Conservation (phyloP, 2,888 invertebrate species). For the Xestia ashworthii region DNA sequence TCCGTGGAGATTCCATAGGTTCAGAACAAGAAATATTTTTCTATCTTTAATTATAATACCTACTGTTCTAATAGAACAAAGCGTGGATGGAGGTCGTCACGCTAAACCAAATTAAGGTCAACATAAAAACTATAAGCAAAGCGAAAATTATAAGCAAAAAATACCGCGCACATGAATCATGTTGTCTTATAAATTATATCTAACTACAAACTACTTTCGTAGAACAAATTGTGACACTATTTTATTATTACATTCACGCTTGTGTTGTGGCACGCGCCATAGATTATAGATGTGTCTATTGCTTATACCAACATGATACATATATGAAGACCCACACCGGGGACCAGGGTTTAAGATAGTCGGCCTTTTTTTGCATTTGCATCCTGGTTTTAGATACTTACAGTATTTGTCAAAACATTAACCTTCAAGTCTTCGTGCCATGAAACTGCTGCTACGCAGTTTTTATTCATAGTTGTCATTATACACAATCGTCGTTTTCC, state of each 20-base stretch:
- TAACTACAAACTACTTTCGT: conserved; percentile 31
- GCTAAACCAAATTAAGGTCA: conserved; percentile 49
- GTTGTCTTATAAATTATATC: conserved; percentile 42
- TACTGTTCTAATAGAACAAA: conserved; percentile 33
- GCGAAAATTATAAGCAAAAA: conserved; percentile 51
- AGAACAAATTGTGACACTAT: conserved; percentile 37
- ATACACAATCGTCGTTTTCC: background rate
- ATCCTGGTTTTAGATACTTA: too few relatives aligned
- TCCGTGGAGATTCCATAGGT: background rate
- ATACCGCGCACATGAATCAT: conserved; percentile 33
- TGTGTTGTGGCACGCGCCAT: conserved; percentile 1
- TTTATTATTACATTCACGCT: conserved; percentile 15
- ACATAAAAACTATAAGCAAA: conserved; percentile 44
- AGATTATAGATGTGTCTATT: background rate
- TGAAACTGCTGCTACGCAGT: background rate
- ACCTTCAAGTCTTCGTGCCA: too few relatives aligned
- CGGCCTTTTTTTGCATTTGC: too few relatives aligned
- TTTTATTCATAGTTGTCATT: background rate
- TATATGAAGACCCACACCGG: too few relatives aligned
- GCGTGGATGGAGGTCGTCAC: conserved; percentile 45
- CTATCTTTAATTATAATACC: background rate
- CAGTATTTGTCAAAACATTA: background rate
- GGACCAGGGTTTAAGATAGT: too few relatives aligned
- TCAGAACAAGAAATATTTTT: background rate
- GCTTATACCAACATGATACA: background rate